phyloP scores from a whole-genome alignment of 2,888 invertebrate species.

The Drosophila mettleri region DNA sequence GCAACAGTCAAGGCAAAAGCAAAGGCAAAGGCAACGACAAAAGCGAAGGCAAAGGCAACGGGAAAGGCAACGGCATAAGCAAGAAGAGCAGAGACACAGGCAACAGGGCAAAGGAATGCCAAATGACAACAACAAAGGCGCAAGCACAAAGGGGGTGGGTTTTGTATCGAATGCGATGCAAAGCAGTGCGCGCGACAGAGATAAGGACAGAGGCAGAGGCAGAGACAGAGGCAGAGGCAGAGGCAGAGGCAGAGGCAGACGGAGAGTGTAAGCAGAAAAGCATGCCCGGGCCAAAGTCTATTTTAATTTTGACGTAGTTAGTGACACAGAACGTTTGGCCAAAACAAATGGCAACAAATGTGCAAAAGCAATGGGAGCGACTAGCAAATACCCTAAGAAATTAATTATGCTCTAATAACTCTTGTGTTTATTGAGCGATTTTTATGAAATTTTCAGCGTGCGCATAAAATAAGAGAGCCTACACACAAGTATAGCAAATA shows the following conservation, averaged over 20 bases:
- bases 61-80: background rate
- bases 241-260: background rate
- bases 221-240: background rate
- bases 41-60: background rate
- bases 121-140: slow-evolving; percentile 37
- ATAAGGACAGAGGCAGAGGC: background rate
- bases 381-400: slow-evolving; percentile 2
- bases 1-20: slow-evolving; percentile 59
- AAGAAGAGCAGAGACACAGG: slow-evolving; percentile 8
- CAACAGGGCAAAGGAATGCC: slow-evolving; percentile 31
- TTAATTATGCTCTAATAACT: background rate
- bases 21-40: slow-evolving; percentile 8
- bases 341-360: slow-evolving; percentile 39
- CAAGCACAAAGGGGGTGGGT: background rate
- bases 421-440: background rate
- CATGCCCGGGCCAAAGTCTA: slow-evolving; percentile 62
- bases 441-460: background rate
- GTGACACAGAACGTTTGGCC: slow-evolving; percentile 65
- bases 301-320: slow-evolving; percentile 74
- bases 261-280: slow-evolving; percentile 10
- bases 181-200: slow-evolving; percentile 3
- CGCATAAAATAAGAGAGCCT: fast-evolving
- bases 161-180: slow-evolving; percentile 1
- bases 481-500: background rate
- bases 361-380: background rate